phyloP scores from a whole-genome alignment of 2,797 vertebrate genomes.

The Paedocypris micromegethes region DNA sequence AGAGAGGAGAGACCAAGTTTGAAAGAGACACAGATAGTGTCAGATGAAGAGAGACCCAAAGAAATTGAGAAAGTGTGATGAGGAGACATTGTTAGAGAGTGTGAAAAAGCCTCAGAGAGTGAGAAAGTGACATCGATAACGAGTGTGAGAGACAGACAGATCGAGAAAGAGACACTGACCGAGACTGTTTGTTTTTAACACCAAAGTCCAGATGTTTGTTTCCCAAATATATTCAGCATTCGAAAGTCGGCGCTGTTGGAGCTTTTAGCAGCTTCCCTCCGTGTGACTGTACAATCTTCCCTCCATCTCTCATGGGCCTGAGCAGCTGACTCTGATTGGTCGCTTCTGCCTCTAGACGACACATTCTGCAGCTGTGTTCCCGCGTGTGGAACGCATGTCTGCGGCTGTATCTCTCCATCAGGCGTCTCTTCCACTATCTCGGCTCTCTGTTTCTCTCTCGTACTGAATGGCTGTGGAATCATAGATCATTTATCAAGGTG shows the following conservation, averaged over 20 bases:
- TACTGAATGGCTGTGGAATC: conserved; percentile 29
- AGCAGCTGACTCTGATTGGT: background rate
- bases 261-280: conserved; percentile 52
- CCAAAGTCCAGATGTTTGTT: conserved; percentile 49
- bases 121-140: background rate
- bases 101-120: too few species aligned
- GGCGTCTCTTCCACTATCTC: conserved; percentile 1
- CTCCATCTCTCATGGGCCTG: conserved; percentile 1
- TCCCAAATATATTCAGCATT: conserved; percentile 48
- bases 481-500: conserved; percentile 37
- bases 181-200: conserved; percentile 28
- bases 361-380: background rate
- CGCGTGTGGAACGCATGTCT: background rate
- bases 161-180: background rate
- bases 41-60: too few species aligned
- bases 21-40: too few species aligned
- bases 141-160: conserved; percentile 2
- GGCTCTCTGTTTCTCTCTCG: conserved; percentile 27
- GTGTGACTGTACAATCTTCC: conserved; percentile 14
- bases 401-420: background rate
- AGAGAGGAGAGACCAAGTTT: too few species aligned
- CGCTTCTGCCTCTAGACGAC: conserved; percentile 6
- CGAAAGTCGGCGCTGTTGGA: conserved; percentile 53
- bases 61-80: too few species aligned
- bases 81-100: too few species aligned